Evolutionary conservation across 2,113 vertebrate genomes (phyloP).

Genomic region (Pelecanoides urinatrix): DNA sequence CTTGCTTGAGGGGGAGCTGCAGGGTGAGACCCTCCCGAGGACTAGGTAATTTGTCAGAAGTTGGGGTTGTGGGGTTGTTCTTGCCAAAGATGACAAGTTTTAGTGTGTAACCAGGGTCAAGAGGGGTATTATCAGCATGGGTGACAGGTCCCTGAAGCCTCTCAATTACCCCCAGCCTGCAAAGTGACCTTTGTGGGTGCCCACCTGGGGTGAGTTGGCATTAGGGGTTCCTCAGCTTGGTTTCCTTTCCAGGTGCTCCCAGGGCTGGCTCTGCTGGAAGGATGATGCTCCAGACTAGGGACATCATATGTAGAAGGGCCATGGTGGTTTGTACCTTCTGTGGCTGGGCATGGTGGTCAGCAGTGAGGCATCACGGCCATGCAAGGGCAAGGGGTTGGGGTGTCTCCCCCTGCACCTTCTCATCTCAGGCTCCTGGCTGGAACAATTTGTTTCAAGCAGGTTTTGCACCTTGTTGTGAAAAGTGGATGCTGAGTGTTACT

Average conservation of each 20-base stretch:
- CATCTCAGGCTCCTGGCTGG: neutral
- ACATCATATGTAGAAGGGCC: neutral
- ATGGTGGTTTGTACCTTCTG: neutral
- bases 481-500: neutral
- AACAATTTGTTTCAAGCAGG: neutral
- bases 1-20: neutral
- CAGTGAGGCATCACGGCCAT: too few relatives aligned
- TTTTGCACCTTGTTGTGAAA: neutral
- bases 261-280: neutral
- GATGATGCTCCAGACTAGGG: neutral
- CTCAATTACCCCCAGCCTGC: neutral
- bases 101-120: neutral
- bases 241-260: neutral
- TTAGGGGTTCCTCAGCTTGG: neutral
- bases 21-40: neutral
- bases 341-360: neutral
- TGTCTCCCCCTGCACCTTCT: neutral
- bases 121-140: too few relatives aligned
- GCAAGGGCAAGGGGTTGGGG: neutral
- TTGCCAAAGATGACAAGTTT: neutral
- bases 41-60: neutral
- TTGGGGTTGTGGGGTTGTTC: neutral
- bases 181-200: neutral
- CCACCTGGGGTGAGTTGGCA: too few relatives aligned
- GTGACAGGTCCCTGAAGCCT: neutral